A percentile compares a stretch with the other conserved stretches of the same genome.
Conservation (phyloP, 2,888 invertebrate genomes). For the Pecten maximus region DNA sequence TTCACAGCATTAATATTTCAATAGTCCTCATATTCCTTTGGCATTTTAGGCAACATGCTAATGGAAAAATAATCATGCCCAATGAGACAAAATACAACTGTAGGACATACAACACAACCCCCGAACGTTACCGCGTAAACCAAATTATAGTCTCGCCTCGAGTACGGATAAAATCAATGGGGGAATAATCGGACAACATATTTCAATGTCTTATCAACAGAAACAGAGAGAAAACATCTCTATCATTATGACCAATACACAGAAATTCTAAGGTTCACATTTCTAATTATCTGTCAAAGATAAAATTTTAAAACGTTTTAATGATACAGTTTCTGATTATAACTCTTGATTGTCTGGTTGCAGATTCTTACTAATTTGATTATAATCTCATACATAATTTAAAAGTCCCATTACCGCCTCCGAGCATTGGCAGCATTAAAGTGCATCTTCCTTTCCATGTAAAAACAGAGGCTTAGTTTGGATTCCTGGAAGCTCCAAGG, state of each 20-base stretch:
- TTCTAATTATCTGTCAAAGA: constrained; percentile 15
- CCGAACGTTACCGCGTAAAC: not conserved
- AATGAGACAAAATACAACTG: not conserved
- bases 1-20: not conserved
- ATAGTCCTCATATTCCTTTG: not conserved
- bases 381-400: not conserved
- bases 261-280: not conserved
- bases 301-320: not conserved
- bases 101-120: not conserved
- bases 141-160: not conserved
- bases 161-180: not conserved
- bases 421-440: not conserved
- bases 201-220: not conserved
- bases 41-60: constrained; percentile 11
- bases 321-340: not conserved
- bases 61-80: constrained; percentile 10
- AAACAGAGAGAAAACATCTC: not conserved
- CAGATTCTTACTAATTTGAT: not conserved
- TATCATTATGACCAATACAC: not conserved
- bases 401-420: constrained; percentile 10
- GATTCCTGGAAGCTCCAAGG: not conserved
- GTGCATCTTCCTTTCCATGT: not conserved
- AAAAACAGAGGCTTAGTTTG: not conserved
- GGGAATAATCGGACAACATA: not conserved
- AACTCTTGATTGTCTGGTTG: not conserved